These are phyloP conservation scores for Drosophila paracracens DNA, from an alignment of 2,888 invertebrate species.

Conservation along the genomic window DNA sequence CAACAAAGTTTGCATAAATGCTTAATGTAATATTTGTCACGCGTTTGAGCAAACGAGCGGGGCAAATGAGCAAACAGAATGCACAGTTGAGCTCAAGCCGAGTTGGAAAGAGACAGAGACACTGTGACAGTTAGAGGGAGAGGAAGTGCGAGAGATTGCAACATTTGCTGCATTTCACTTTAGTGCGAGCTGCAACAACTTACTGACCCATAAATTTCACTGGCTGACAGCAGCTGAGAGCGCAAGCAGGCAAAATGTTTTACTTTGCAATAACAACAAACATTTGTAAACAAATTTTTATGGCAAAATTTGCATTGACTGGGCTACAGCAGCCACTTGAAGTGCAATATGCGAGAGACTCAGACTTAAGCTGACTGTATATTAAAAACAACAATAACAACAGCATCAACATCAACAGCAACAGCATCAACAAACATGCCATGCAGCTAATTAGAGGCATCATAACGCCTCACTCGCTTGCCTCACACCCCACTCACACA, in stretches of 20 bases:
- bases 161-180: conserved; percentile 58
- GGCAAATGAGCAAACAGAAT: conserved; percentile 71
- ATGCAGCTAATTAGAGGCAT: conserved; percentile 73
- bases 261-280: conserved; percentile 55
- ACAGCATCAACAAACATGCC: conserved; percentile 31
- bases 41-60: conserved; percentile 65
- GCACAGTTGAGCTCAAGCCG: conserved; percentile 43
- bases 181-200: conserved; percentile 56
- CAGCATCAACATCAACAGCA: conserved; percentile 9
- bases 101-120: conserved; percentile 23
- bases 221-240: conserved; percentile 41
- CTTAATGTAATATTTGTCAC: conserved; percentile 80
- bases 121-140: neutral
- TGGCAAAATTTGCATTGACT: conserved; percentile 62
- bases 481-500: neutral
- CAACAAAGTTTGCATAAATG: conserved; percentile 70
- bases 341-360: conserved; percentile 39
- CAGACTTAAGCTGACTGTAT: conserved; percentile 19
- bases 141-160: conserved; percentile 15
- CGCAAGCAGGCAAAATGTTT: conserved; percentile 56
- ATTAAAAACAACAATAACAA: conserved; percentile 8
- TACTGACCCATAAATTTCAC: conserved; percentile 79
- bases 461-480: conserved; percentile 40
- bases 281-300: conserved; percentile 73
- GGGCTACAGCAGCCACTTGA: conserved; percentile 46